Base-by-base conservation (phyloP, 2,888 invertebrate genomes). In the Drosophila mimica region DNA sequence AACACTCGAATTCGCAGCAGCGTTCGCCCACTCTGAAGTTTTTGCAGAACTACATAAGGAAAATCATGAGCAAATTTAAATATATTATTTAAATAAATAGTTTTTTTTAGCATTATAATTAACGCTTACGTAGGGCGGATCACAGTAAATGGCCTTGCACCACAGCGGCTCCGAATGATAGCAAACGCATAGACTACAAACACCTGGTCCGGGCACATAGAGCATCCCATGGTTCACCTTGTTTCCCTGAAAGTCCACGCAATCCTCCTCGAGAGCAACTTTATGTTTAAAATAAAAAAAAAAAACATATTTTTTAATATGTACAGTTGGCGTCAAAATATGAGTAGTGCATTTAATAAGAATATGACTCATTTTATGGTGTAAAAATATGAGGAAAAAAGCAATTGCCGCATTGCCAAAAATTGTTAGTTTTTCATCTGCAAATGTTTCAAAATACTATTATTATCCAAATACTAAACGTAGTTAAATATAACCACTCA, bases 1-100 rank as follows among this genome's bases (percentile, higher is more conserved):
- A 94, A 93, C 98, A 98, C 91, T 96, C 96, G 93, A 98, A 98
- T 92, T 98, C 97, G 92, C 98, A 98, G 94, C 98, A 98, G 70
- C 96, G 94, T 91, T 96, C 96, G 60, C 97, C 97, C 59, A 97
- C 96, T 59, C 96, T 95, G 93, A 97, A 97, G 91, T 96, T 96
- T 92, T 96, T 96, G 94, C 97, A 97, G 94, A 96, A 97, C 97
- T 97, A 8, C n/a, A 28, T 1, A 71, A 90, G 89, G 90, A 63
- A 59, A 59, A 43, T 28, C 38, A 51, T 25, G 25, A 15, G 4
- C 0, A 2, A 46, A 15, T 46, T 46, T 25, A 25, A 25, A 25
- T 25, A 25, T 25, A 3, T 25, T 0, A 3, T 25, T 25, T 25
- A 25, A 25, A 25, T 25, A 25, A 25, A 25, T 25, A 25, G 25